Conservation (phyloP, 1,140 invertebrate genomes). For the Trachelipus rathkii region DNA sequence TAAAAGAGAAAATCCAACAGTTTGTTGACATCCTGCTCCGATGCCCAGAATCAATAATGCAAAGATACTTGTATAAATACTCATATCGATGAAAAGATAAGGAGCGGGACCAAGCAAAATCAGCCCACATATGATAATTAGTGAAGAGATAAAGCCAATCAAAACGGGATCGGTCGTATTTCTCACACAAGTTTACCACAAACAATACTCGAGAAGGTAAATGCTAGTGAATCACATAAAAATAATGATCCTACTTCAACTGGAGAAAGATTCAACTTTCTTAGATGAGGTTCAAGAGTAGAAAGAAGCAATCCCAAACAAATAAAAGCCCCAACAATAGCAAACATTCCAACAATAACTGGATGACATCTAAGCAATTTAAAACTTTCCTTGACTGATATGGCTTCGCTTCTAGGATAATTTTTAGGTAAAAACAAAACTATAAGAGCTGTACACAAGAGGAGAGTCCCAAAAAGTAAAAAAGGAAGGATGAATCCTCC, state of each 20-base stretch:
- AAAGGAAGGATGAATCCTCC: slow-evolving; percentile 49
- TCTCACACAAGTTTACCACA: slow-evolving; percentile 79
- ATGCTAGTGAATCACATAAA: slow-evolving; percentile 78
- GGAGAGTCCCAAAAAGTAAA: slow-evolving; percentile 46
- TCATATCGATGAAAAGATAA: slow-evolving; percentile 33
- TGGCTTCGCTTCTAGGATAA: slow-evolving; percentile 48
- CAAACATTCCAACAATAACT: slow-evolving; percentile 58
- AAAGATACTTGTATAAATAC: slow-evolving; percentile 53
- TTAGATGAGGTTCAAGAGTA: slow-evolving; percentile 73
- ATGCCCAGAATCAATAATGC: slow-evolving; percentile 73
- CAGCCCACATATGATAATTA: slow-evolving; percentile 64
- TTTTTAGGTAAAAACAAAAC: slow-evolving; percentile 60
- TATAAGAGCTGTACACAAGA: slow-evolving; percentile 40
- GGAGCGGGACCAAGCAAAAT: slow-evolving; percentile 63
- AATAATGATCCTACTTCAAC: slow-evolving; percentile 77
- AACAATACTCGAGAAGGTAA: slow-evolving; percentile 70
- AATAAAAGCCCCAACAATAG: slow-evolving; percentile 68
- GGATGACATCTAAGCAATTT: slow-evolving; percentile 46
- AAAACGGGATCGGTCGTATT: slow-evolving; percentile 60
- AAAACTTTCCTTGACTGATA: slow-evolving; percentile 60
- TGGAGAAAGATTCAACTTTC: slow-evolving; percentile 68
- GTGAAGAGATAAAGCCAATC: slow-evolving; percentile 63
- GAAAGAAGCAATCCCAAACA: slow-evolving; percentile 78
- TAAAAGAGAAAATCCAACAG: slow-evolving; percentile 80
- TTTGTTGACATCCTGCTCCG: slow-evolving; percentile 72